Conservation (phyloP, 2,888 invertebrate species). For the Thera obeliscata region DNA sequence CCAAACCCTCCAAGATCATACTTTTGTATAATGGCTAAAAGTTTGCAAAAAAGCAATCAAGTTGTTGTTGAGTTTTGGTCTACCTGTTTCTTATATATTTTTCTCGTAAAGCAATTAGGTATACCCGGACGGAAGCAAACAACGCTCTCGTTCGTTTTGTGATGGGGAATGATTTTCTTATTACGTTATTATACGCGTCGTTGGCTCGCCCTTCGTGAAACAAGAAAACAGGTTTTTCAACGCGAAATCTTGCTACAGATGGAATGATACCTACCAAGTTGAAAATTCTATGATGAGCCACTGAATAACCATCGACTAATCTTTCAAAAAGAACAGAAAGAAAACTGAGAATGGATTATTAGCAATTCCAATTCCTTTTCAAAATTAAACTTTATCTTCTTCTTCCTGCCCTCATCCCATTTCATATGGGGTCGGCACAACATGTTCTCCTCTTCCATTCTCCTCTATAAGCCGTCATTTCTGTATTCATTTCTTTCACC, state of each 20-base stretch:
- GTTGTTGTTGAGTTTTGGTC: not conserved
- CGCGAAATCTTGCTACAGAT: constrained; percentile 45
- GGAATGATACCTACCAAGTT: not conserved
- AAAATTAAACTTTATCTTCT: not conserved
- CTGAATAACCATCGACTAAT: not conserved
- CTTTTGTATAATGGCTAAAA: no score
- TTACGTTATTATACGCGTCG: constrained; percentile 58
- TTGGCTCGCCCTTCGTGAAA: constrained; percentile 55
- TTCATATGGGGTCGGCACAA: no score
- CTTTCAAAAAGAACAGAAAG: not conserved
- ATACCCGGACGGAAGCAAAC: constrained; percentile 18
- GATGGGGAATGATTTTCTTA: constrained; percentile 57
- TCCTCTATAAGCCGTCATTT: no score
- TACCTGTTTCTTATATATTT: not conserved
- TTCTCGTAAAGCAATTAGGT: constrained; percentile 24
- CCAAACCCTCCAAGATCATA: no score
- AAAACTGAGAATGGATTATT: not conserved
- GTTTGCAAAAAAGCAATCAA: not conserved
- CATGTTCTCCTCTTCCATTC: no score
- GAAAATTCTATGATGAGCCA: not conserved
- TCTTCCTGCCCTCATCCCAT: no score
- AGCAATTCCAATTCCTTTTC: not conserved
- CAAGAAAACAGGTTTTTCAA: constrained; percentile 55
- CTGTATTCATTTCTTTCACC: no score
- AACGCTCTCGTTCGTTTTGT: constrained; percentile 22